Evolutionary conservation across 2,888 invertebrate species (phyloP).

Genomic region (Cylloceria caligata): DNA sequence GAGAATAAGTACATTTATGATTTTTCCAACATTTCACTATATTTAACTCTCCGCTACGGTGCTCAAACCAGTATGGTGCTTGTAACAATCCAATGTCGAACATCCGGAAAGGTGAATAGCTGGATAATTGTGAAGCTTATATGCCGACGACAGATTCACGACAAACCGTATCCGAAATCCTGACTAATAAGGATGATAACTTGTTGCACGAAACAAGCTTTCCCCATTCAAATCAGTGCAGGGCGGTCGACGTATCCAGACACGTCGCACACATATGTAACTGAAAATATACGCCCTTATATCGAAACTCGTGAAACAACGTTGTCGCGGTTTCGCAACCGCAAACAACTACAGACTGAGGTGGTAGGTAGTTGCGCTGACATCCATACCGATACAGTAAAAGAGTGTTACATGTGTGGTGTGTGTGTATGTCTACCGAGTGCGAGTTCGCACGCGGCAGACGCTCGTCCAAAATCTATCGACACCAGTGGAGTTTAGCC

Average conservation of each 20-base stretch:
- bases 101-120: neutral
- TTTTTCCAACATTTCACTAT: too few relatives aligned
- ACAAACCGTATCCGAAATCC: conserved; percentile 5
- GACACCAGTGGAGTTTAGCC: neutral
- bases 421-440: too few relatives aligned
- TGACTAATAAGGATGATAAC: conserved; percentile 34
- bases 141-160: neutral
- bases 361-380: neutral
- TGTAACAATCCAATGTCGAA: too few relatives aligned
- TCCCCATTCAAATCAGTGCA: conserved; percentile 6
- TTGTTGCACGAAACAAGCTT: conserved; percentile 9
- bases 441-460: neutral
- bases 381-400: conserved; percentile 10
- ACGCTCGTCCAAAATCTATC: conserved; percentile 13
- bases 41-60: too few relatives aligned
- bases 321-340: conserved; percentile 58
- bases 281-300: conserved; percentile 14
- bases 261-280: neutral
- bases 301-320: conserved; percentile 45
- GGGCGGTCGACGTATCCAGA: neutral
- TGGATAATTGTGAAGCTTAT: neutral
- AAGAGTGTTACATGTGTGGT: too few relatives aligned
- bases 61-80: too few relatives aligned
- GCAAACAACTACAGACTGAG: conserved; percentile 48
- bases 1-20: too few relatives aligned